Base-by-base conservation (phyloP, 2,888 invertebrate species). In the Caenorhabditis virilis region DNA sequence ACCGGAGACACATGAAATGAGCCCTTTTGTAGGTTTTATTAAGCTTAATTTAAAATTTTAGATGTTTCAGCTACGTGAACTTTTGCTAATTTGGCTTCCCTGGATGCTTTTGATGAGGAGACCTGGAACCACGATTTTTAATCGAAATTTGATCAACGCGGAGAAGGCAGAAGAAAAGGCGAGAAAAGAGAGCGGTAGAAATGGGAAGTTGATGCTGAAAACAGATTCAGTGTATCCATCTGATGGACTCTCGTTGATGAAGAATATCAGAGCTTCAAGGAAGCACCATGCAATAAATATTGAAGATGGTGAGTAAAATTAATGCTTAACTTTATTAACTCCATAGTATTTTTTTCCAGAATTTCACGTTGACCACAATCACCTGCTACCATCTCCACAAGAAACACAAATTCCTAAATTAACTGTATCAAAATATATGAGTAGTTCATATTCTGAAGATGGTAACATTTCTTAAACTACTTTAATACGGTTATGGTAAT, bases 21-120 rank as follows among this genome's bases (percentile, higher is more conserved):
- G 74, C 41, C 74, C 75, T 20, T 74, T 77, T 42, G 77, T 77
- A 27, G 63, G 74, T 54, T 20, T 25, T 18, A 36, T n/a, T 5
- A n/a, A 11, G 15, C 7, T 5, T 41, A 4, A 6, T 36, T 36
- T 49, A 3, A 49, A 30, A 18, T 9, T 26, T 39, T 15, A 26
- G 7, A 15, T 25, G 1, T 52, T 69, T 35, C 86, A 97, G 97
- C 91, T 95, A 83, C 92, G 92, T 86, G 90, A 90, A 80, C 89
- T 95, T 84, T 91, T 97, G 87, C 89, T 97, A 83, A 91, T 91
- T 86, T 95, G 95, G 94, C 88, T 97, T 86, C 95, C 97, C 80
- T 93, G 93, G 89, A 86, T 95, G 79, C 88, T 97, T 84, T 90
- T 95, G 83, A 95, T 97, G 95, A 90, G 90, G 82, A 89, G 95